Percentiles rank a stretch among this genome's conserved stretches.
phyloP scores from a whole-genome alignment of 2,888 invertebrate species.

The Drosophila borealis region DNA sequence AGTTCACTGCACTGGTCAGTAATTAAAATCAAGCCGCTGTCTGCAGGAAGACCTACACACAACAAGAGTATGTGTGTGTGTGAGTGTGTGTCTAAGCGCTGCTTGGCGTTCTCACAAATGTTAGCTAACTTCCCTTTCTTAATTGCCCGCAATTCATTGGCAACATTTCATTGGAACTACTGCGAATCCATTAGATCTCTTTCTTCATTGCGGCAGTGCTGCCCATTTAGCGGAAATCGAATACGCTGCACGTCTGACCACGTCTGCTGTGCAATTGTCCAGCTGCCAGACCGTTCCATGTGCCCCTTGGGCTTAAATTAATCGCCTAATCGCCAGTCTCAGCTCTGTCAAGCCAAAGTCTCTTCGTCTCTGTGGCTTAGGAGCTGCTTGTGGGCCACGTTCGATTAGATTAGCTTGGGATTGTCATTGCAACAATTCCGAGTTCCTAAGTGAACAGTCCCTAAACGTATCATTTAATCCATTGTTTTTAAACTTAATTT shows the following conservation, averaged over 20 bases:
- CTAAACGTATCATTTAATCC: constrained; percentile 45
- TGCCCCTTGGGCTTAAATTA: constrained; percentile 37
- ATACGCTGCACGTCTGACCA: constrained; percentile 22
- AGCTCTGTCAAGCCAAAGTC: constrained; percentile 27
- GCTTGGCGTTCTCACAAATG: constrained; percentile 45
- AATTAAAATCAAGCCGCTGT: constrained; percentile 61
- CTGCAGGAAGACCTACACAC: constrained; percentile 23
- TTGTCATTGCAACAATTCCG: constrained; percentile 24
- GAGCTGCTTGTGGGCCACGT: constrained; percentile 10
- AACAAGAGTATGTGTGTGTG: neutral
- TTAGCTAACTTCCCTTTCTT: constrained; percentile 57
- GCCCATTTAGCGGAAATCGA: constrained; percentile 56
- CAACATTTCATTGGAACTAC: constrained; percentile 54
- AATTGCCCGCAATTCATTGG: constrained; percentile 54
- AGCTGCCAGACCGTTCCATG: constrained; percentile 11
- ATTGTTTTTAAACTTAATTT: constrained; percentile 43
- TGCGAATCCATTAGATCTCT: constrained; percentile 55
- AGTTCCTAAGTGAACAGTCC: constrained; percentile 48
- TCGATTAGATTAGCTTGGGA: constrained; percentile 10
- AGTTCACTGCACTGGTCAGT: constrained; percentile 70
- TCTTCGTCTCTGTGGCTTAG: constrained; percentile 35
- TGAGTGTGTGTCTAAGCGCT: constrained; percentile 5
- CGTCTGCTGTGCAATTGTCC: constrained; percentile 61
- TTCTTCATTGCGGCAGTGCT: constrained; percentile 11
- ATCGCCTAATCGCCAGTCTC: constrained; percentile 45